A percentile compares a stretch with the other conserved stretches of the same genome.
These are phyloP conservation scores for Lepidochrysops patricia DNA, from an alignment of 2,888 invertebrate species.

Conservation along the genomic window DNA sequence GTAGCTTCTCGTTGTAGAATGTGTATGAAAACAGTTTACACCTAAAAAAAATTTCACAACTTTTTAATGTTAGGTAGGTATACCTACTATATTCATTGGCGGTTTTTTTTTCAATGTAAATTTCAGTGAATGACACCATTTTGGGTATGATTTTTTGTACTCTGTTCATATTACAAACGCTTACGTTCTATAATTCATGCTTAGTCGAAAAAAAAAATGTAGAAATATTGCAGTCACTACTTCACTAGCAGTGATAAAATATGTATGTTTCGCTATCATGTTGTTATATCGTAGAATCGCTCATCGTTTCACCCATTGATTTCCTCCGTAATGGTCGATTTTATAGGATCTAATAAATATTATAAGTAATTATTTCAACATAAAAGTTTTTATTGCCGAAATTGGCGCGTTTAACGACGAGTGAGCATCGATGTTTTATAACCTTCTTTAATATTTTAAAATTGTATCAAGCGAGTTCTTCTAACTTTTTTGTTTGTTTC, in stretches of 20 bases:
- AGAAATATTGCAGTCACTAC: constrained; percentile 25
- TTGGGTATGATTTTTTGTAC: too few relatives aligned
- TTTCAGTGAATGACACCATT: too few relatives aligned
- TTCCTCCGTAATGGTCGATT: constrained; percentile 17
- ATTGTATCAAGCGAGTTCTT: too few relatives aligned
- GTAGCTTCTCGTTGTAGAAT: neutral
- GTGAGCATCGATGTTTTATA: neutral
- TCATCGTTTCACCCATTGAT: constrained; percentile 25
- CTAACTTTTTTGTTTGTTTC: neutral
- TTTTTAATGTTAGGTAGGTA: too few relatives aligned
- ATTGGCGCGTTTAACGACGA: neutral
- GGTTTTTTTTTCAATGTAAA: too few relatives aligned
- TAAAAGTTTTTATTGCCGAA: neutral
- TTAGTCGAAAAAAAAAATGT: neutral
- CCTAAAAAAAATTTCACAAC: too few relatives aligned
- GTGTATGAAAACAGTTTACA: neutral
- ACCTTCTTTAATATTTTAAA: neutral
- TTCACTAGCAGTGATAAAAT: constrained; percentile 37
- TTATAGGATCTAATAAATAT: neutral
- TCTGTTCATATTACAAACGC: too few relatives aligned
- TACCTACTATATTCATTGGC: too few relatives aligned
- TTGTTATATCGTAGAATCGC: constrained; percentile 37
- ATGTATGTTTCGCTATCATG: constrained; percentile 37
- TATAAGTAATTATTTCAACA: neutral
- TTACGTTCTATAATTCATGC: too few relatives aligned